Percentiles rank a stretch among this genome's conserved stretches.
These are phyloP conservation scores for Odocoileus virginianus DNA, from an alignment of 2,113 vertebrate genomes.

Conservation along the genomic window DNA sequence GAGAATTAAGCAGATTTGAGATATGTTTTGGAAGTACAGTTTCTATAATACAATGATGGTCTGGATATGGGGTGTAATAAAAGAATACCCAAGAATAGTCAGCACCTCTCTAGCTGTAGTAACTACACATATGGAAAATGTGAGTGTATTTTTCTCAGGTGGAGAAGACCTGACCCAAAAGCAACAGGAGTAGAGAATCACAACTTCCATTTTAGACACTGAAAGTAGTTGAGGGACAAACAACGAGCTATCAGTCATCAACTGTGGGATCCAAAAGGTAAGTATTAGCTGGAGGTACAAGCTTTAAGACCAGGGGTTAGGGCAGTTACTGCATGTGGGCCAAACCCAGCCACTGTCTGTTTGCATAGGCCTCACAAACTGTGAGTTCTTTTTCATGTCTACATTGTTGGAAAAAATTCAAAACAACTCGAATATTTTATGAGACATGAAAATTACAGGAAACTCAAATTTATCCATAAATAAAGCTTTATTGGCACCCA, in stretches of 20 bases:
- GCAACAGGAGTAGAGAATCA: not conserved
- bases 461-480: slow-evolving; percentile 52
- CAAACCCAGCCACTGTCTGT: not conserved
- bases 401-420: slow-evolving; percentile 8
- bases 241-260: not conserved
- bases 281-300: not conserved
- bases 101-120: not conserved
- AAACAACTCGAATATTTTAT: not conserved
- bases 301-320: not conserved
- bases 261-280: not conserved
- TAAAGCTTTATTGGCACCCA: slow-evolving; percentile 50
- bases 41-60: not conserved
- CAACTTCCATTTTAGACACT: not conserved
- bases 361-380: not conserved
- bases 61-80: not conserved
- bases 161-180: not conserved
- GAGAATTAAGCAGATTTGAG: not conserved
- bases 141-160: not conserved
- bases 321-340: not conserved
- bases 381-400: not conserved
- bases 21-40: not conserved
- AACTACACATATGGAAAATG: not conserved
- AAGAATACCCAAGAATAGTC: not conserved
- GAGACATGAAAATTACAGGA: slow-evolving; percentile 40
- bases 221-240: not conserved